Evolutionary conservation across 2,888 invertebrate species (phyloP).

Genomic region (Drosophila paranaensis): DNA sequence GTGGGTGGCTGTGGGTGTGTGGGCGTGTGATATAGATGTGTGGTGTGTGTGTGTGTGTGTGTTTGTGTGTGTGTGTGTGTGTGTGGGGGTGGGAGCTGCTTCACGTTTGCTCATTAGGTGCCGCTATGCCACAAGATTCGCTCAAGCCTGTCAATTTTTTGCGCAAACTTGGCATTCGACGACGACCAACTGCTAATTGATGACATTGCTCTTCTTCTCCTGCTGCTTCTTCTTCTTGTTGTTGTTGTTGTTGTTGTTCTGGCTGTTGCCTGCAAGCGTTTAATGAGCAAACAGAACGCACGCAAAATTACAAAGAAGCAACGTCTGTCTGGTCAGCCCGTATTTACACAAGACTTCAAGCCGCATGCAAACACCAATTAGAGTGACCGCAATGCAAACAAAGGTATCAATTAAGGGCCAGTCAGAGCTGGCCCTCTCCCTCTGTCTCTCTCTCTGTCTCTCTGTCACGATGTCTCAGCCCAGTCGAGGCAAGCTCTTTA

Average conservation of each 20-base stretch:
- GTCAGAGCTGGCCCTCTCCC: slow-evolving; percentile 8
- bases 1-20: slow-evolving; percentile 10
- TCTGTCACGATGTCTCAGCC: not conserved
- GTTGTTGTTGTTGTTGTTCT: slow-evolving; percentile 11
- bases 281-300: slow-evolving; percentile 80
- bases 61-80: slow-evolving; percentile 12
- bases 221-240: slow-evolving; percentile 8
- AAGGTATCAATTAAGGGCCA: slow-evolving; percentile 77
- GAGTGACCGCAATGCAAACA: slow-evolving; percentile 79
- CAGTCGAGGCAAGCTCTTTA: slow-evolving; percentile 33
- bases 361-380: slow-evolving; percentile 81
- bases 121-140: slow-evolving; percentile 35
- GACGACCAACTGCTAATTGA: slow-evolving; percentile 71
- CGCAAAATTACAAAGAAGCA: slow-evolving; percentile 79
- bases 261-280: slow-evolving; percentile 66
- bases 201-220: slow-evolving; percentile 51
- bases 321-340: slow-evolving; percentile 65
- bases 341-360: slow-evolving; percentile 78
- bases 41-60: slow-evolving; percentile 6
- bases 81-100: slow-evolving; percentile 13
- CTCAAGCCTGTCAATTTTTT: slow-evolving; percentile 70
- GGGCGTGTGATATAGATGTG: slow-evolving; percentile 25
- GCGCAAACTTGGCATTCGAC: slow-evolving; percentile 69
- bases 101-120: slow-evolving; percentile 73
- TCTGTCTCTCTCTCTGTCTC: not conserved